Base-by-base conservation (phyloP, 2,888 invertebrate species). In the Scaptomyza polygonia region DNA sequence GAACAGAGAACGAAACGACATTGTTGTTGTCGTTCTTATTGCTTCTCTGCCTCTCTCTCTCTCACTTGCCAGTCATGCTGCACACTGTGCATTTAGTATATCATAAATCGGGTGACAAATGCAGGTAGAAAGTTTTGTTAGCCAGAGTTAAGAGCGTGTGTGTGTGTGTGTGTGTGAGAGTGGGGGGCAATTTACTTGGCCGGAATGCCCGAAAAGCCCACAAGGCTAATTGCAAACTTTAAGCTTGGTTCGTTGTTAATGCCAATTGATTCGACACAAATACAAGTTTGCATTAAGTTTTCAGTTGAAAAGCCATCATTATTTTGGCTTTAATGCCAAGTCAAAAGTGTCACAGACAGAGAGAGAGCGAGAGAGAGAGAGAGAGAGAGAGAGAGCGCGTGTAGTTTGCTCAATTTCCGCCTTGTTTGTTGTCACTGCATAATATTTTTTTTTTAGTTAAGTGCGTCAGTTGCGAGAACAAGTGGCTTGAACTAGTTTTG, bases 391-490 rank as follows among this genome's bases (percentile, higher is more conserved):
- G 1, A 6, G 14, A 30, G 14, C 21, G 16, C 9, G 16, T 36
- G 12, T 56, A 40, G 36, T 43, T 57, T 58, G 58, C 67, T 54
- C 58, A 65, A 67, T 70, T 73, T 73, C 73, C 62, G 79, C 56
- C 67, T 80, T 83, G 86, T 84, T 78, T 58, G 67, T 78, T 58
- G 67, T 64, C 39, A 48, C 71, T 85, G 82, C 79, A 82, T 87
- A 85, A 87, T 82, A 85, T 87, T 82, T 82, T 85, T 68, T 87
- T 82, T 82, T 85, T 68, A 67, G 82, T 70, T 67, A 72, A 78
- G 84, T 76, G 88, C 88, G 88, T 64, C 84, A 85, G 88, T 86
- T 85, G 84, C 71, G 84, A 72, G 76, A 88, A 88, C 84, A 85
- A 85, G 86, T 80, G 77, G 77, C 77, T 83, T 66, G 67, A 81